These are phyloP conservation scores for Babylonia areolata DNA, from an alignment of 1,140 invertebrate species.

Conservation along the genomic window DNA sequence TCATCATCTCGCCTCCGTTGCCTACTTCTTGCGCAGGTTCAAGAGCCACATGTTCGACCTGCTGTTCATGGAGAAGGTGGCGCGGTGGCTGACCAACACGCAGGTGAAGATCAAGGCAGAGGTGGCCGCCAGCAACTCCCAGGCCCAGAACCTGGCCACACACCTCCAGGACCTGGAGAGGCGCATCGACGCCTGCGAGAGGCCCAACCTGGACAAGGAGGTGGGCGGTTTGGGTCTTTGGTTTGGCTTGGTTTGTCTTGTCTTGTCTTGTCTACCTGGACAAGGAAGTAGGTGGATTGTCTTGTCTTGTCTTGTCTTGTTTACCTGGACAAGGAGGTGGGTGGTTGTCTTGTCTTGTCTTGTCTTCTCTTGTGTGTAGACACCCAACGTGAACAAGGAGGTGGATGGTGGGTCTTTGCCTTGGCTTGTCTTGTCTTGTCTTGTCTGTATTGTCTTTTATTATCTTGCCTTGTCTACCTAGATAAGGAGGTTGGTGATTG, in stretches of 20 bases:
- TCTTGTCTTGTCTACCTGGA: too few relatives aligned
- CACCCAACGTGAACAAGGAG: constrained; percentile 74
- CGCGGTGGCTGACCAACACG: constrained; percentile 74
- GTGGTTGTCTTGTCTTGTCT: too few relatives aligned
- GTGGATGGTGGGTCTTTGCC: constrained; percentile 45
- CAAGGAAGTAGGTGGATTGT: too few relatives aligned
- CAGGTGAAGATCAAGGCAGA: constrained; percentile 76
- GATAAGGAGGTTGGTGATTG: too few relatives aligned
- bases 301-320: too few relatives aligned
- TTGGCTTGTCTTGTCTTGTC: too few relatives aligned
- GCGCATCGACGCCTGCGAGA: constrained; percentile 70
- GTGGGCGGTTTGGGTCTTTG: constrained; percentile 45
- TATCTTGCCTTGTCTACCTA: too few relatives aligned
- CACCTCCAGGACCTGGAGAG: constrained; percentile 64
- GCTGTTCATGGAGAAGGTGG: constrained; percentile 75
- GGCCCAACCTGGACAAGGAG: constrained; percentile 74
- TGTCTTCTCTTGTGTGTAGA: too few relatives aligned
- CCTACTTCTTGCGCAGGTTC: constrained; percentile 63
- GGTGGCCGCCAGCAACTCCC: constrained; percentile 73
- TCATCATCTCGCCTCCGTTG: not conserved
- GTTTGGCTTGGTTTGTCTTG: too few relatives aligned
- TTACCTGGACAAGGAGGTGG: too few relatives aligned
- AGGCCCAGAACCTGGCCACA: constrained; percentile 67
- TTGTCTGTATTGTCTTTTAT: too few relatives aligned
- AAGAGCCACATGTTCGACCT: constrained; percentile 76